A percentile compares a stretch with the other conserved stretches of the same genome.
Conservation (phyloP, 1,140 invertebrate genomes). For the Drosophila ficusphila region DNA sequence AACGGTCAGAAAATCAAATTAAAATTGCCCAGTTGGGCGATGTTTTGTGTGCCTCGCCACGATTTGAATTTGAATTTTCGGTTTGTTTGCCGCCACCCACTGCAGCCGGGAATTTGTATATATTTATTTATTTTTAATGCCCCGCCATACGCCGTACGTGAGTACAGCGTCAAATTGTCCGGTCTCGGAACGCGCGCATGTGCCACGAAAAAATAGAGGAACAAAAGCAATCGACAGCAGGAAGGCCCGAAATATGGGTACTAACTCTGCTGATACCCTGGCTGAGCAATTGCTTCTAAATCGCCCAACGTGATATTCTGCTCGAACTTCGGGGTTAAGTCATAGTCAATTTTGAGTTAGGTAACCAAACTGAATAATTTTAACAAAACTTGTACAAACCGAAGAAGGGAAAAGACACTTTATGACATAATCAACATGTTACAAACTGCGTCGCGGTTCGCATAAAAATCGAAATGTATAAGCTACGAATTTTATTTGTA, state of each 20-base stretch:
- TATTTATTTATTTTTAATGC: constrained; percentile 72
- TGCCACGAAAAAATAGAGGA: constrained; percentile 51
- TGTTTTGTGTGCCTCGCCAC: constrained; percentile 37
- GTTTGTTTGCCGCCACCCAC: constrained; percentile 40
- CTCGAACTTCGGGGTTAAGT: neutral
- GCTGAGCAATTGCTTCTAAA: neutral
- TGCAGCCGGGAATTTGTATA: constrained; percentile 73
- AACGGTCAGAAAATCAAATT: constrained; percentile 77
- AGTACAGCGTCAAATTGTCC: constrained; percentile 62
- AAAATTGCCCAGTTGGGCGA: constrained; percentile 72
- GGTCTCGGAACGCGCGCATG: constrained; percentile 62
- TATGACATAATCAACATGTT: too few species aligned
- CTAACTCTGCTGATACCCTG: constrained; percentile 16
- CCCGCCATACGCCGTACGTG: constrained; percentile 58
- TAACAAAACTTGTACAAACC: too few species aligned
- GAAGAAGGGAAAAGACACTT: neutral
- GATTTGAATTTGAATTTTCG: constrained; percentile 71
- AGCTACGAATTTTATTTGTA: too few species aligned
- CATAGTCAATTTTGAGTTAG: neutral
- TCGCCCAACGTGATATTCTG: constrained; percentile 15
- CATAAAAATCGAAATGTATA: too few species aligned
- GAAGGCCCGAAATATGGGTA: constrained; percentile 6
- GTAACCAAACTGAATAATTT: neutral
- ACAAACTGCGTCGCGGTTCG: too few species aligned
- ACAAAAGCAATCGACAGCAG: constrained; percentile 30